Evolutionary conservation across 1,140 invertebrate species (phyloP), one percentile per base, ranked within the genome.

Genomic region (Drosophila sp.): DNA sequence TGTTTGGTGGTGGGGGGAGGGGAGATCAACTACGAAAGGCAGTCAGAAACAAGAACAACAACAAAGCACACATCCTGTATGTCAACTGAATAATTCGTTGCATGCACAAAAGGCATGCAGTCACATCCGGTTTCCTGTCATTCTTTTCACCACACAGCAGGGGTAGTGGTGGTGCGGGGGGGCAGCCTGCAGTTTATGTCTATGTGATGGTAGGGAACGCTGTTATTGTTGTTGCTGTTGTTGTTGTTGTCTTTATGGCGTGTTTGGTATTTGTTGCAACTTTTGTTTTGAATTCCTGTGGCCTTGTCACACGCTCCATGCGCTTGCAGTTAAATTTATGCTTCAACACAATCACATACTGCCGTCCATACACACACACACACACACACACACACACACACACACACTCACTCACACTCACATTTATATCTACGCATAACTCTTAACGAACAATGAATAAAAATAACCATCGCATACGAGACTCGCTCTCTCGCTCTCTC

Each of bases 41-140:
- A 70, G 61, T 32, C 69, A 70, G 48, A 13, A 57, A 27, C 51
- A 76, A 21, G 45, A 69, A 27, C 70, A 86, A 78, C 82, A 86
- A 70, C 82, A 86, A 87, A 86, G 83, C 83, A 87, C 83, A 87
- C 83, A 87, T 87, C 83, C 83, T 82, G 83, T 77, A 77, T 87
- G 83, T 87, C 83, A 87, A 87, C 83, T 89, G 83, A 89, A 89
- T 89, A 87, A 86, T 87, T 89, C 80, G 84, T 89, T 89, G 79
- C 80, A 89, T 89, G 84, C 83, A 89, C 83, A 89, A 89, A 89
- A 89, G 82, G 79, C 83, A 86, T 86, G 82, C 82, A 89, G 79
- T 87, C 82, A 89, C 83, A 89, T 89, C 83, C 83, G 84, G 83
- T 89, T 89, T 89, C 83, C 83, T 89, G 83, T 89, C 83, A 89